These are phyloP conservation scores for Melanotaenia trifasciata DNA, from an alignment of 2,797 vertebrate genomes.

Conservation along the genomic window DNA sequence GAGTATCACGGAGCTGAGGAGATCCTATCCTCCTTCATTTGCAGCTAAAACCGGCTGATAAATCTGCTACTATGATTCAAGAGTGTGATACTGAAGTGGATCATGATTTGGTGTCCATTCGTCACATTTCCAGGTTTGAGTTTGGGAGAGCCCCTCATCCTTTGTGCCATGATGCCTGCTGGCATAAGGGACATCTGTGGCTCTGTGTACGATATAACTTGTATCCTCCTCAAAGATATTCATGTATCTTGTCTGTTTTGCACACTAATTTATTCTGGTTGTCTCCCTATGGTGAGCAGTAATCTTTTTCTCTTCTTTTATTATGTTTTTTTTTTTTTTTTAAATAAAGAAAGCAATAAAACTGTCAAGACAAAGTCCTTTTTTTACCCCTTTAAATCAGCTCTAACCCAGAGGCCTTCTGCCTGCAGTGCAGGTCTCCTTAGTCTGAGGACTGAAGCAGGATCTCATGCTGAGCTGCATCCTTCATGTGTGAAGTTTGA, in stretches of 20 bases:
- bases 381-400: no score
- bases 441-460: conserved; percentile 25
- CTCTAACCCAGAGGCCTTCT: neutral
- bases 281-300: conserved; percentile 70
- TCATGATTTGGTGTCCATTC: conserved; percentile 40
- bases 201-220: conserved; percentile 24
- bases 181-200: conserved; percentile 8
- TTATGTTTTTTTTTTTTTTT: conserved; percentile 4
- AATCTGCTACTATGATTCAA: neutral
- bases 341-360: conserved; percentile 36
- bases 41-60: neutral
- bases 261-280: conserved; percentile 80
- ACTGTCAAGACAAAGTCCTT: conserved; percentile 8
- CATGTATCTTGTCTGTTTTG: conserved; percentile 68
- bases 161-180: conserved; percentile 13
- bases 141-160: conserved; percentile 37
- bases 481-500: conserved; percentile 52
- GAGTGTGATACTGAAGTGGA: conserved; percentile 10
- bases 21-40: neutral
- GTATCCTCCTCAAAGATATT: conserved; percentile 23
- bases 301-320: conserved; percentile 29
- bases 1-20: conserved; percentile 31
- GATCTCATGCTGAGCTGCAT: conserved; percentile 41
- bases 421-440: conserved; percentile 18
- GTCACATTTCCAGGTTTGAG: conserved; percentile 44